Conservation (phyloP, 2,797 vertebrate genomes). For the Loriculus beryllinus region DNA sequence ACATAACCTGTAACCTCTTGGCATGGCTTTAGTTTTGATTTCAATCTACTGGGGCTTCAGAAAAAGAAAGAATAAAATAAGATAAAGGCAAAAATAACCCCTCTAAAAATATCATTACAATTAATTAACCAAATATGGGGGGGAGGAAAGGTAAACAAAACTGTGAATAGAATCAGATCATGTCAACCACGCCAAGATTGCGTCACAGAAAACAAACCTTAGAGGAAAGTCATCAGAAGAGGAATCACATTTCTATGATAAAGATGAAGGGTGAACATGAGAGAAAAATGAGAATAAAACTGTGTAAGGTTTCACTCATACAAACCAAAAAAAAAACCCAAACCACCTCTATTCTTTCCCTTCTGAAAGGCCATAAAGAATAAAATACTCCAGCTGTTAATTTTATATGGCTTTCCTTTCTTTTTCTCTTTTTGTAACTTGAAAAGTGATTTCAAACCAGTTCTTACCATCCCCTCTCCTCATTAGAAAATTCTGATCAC, state of each 20-base stretch:
- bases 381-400: conserved; percentile 54
- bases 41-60: neutral
- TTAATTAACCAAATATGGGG: neutral
- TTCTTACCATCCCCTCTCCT: conserved; percentile 37
- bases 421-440: conserved; percentile 35
- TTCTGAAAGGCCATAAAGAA: conserved; percentile 44
- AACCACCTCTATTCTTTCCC: conserved; percentile 18
- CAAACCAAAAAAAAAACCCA: neutral
- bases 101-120: neutral
- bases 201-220: conserved; percentile 44
- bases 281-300: conserved; percentile 30
- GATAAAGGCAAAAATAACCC: too few species aligned
- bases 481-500: conserved; percentile 63
- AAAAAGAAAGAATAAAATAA: neutral
- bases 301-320: neutral
- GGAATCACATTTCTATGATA: conserved; percentile 28
- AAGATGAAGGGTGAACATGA: conserved; percentile 18
- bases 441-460: conserved; percentile 56
- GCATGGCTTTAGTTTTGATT: neutral
- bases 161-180: neutral
- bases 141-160: neutral
- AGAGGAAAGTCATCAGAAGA: conserved; percentile 35
- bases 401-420: conserved; percentile 40
- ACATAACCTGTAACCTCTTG: neutral
- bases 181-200: neutral